Evolutionary conservation across 2,797 vertebrate species (phyloP).

Genomic region (Microctenopoma steveboyesi): DNA sequence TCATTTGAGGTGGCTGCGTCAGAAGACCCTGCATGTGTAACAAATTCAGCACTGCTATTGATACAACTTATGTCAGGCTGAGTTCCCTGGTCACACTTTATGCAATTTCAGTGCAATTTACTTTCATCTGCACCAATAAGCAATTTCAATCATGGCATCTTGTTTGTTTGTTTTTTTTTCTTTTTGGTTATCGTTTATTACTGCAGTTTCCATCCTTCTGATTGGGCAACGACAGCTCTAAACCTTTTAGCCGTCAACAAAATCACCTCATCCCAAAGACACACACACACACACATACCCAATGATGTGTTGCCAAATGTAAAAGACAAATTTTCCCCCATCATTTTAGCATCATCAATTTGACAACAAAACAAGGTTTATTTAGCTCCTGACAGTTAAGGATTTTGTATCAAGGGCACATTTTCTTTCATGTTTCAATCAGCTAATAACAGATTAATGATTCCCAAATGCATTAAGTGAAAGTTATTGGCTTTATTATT

Average conservation of each 20-base stretch:
- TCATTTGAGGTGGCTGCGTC: constrained; percentile 63
- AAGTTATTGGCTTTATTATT: too few relatives aligned
- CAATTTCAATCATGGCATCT: constrained; percentile 76
- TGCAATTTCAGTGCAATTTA: constrained; percentile 75
- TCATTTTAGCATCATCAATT: constrained; percentile 55
- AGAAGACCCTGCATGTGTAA: constrained; percentile 49
- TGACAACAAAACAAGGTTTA: constrained; percentile 33
- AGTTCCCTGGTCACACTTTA: constrained; percentile 62
- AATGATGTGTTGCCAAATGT: constrained; percentile 26
- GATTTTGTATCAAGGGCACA: constrained; percentile 59
- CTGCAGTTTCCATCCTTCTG: constrained; percentile 46
- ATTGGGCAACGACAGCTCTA: constrained; percentile 36
- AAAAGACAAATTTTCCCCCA: constrained; percentile 28
- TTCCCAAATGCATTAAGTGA: not conserved
- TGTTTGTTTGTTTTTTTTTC: constrained; percentile 27
- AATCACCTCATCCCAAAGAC: constrained; percentile 34
- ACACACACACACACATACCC: constrained; percentile 14
- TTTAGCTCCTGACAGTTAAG: constrained; percentile 57
- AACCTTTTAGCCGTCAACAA: constrained; percentile 72
- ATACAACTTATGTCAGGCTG: constrained; percentile 71
- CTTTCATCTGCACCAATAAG: constrained; percentile 78
- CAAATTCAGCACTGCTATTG: constrained; percentile 69
- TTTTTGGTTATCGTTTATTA: constrained; percentile 33
- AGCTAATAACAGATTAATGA: constrained; percentile 1
- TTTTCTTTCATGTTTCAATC: constrained; percentile 9